phyloP scores from a whole-genome alignment of 2,888 invertebrate genomes.

The Galerucella nymphaeae region DNA sequence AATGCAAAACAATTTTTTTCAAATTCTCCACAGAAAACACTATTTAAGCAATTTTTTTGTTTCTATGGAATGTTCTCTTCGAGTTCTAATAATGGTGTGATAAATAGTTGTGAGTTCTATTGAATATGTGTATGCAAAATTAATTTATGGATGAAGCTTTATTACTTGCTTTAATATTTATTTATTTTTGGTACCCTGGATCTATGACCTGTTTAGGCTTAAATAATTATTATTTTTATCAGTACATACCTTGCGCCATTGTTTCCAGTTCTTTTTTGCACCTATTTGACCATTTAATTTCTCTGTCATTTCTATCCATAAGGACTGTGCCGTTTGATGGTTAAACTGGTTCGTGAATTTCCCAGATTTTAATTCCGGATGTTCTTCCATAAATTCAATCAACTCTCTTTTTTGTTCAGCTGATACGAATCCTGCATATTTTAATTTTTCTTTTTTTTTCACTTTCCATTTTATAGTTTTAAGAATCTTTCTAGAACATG shows the following conservation, averaged over 20 bases:
- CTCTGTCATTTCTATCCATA: constrained; percentile 13
- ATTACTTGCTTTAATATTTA: background rate
- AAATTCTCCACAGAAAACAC: background rate
- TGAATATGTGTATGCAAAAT: too few species aligned
- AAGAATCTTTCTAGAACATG: too few species aligned
- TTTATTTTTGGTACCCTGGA: too few species aligned
- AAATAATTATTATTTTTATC: background rate
- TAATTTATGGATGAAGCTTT: background rate
- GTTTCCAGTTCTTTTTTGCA: constrained; percentile 24
- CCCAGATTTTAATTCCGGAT: background rate
- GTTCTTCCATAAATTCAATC: constrained; percentile 6
- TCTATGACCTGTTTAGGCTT: too few species aligned
- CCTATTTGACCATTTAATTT: constrained; percentile 22
- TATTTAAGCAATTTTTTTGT: constrained; percentile 4
- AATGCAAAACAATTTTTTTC: too few species aligned
- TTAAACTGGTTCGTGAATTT: constrained; percentile 17
- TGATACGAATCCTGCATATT: background rate
- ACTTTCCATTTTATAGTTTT: too few species aligned
- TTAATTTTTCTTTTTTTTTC: background rate
- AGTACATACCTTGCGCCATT: constrained; percentile 25
- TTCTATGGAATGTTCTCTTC: background rate
- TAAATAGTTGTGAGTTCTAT: too few species aligned
- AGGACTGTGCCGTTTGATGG: background rate
- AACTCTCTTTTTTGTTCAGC: constrained; percentile 13
- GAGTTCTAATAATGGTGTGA: too few species aligned